Evolutionary conservation across 2,797 vertebrate genomes (phyloP), one percentile per base, ranked within the genome.

Genomic region (Jordanella pulchra): DNA sequence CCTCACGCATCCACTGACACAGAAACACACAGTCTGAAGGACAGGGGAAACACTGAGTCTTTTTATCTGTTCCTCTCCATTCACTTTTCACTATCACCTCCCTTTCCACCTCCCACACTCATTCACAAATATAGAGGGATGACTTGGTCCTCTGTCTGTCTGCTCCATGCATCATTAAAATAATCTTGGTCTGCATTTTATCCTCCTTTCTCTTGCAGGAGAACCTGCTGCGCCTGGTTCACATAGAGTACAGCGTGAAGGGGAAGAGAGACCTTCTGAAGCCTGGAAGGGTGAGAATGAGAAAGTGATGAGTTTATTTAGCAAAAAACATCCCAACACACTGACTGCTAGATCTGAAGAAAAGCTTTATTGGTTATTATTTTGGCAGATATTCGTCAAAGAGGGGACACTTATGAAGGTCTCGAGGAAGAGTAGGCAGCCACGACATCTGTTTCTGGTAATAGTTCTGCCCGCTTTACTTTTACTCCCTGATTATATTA

Each of bases 401-500:
- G 97, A 99, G 85, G 98, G 98, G 61, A 98, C 97, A 0, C 93
- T 99, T 71, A 97, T 97, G 96, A 99, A 97, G 91, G 95, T 99
- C 44, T 96, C 96, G 0, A 95, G 95, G 71, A 97, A 96, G 88
- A 95, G 83, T 86, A 89, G 94, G 73, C 96, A 96, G 71, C 97
- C 97, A 27, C 92, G 97, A 56, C 97, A 98, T 82, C 93, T 99
- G 85, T 99, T 99, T 84, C 90, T 99, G 97, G 98, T 99, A 95
- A 96, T 28, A 45, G 39, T 28, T 58, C 3, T 64, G 4, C 58
- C 60, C 44, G 65, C 27, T 61, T 58, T 25, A 2, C 10, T 2
- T 32, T 27, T 2, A 64, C 44, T 27, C 7, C 39, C 6, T 63
- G 32, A 15, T 53, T 1, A 63, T 56, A 30, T 48, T 35, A 61